Base-by-base conservation (phyloP, 1,140 invertebrate species). In the Teleopsis dalmanni region DNA sequence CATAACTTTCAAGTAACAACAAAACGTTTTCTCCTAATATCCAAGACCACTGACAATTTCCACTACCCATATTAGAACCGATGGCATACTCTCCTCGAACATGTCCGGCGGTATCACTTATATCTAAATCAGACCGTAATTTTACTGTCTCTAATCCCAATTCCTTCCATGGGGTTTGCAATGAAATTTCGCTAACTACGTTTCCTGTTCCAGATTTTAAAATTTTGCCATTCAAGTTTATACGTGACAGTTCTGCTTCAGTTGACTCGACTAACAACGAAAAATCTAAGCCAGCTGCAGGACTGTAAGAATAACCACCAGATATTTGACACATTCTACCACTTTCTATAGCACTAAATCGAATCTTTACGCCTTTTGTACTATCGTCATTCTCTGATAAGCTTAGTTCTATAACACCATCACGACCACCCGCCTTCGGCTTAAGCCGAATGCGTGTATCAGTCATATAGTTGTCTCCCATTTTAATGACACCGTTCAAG, bases 21-120 rank as follows among this genome's bases (percentile, higher is more conserved):
- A 65, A 60, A 59, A 77, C 70, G 53, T 77, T 70, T 59, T 76
- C 72, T 40, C 65, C 56, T 16, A 71, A 51, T 6, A 67, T 48
- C 60, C 58, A 70, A 4, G 65, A 55, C 68, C 68, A 71, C 11
- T 54, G 8, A 21, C 55, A 66, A 21, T 52, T 59, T 14, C 62
- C 58, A 3, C 57, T 52, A 22, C 65, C 68, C 5, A 58, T 48
- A 14, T 56, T 47, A 9, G 56, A 36, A n/a, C 58, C 58, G 27
- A 70, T 60, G 21, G 50, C 50, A 48, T 70, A 71, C 11, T 57
- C 57, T 3, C 57, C 58, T 0, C 52, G 11, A 3, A 68, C 52
- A 13, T 58, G 47, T 6, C 67, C 63, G 2, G 47, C 37, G 13
- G 52, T 48, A 2, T 38, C 11, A 0, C 40, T 44, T 7, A 58